Evolutionary conservation across 2,797 vertebrate genomes (phyloP).

Genomic region (Pterois miles): DNA sequence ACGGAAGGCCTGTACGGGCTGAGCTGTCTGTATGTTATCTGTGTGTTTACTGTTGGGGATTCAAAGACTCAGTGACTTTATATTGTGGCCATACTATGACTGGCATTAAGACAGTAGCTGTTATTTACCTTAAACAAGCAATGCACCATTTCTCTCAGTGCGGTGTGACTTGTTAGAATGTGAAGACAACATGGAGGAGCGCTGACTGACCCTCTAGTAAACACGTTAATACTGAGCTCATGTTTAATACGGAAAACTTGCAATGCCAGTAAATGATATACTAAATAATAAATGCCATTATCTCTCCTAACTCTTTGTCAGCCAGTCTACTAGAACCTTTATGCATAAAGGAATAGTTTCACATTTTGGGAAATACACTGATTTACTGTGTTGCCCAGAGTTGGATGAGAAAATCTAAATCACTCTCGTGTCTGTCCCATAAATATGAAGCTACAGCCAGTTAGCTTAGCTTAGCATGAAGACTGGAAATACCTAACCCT

Average conservation of each 20-base stretch:
- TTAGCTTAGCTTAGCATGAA: too few species aligned
- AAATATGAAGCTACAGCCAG: too few species aligned
- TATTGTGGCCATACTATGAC: not conserved
- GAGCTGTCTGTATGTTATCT: not conserved
- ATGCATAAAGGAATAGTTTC: not conserved
- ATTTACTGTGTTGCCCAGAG: too few species aligned
- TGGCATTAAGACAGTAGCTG: not conserved
- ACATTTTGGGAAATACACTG: not conserved
- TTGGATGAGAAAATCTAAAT: too few species aligned
- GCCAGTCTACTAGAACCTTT: not conserved
- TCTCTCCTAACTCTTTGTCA: not conserved
- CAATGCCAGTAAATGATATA: not conserved
- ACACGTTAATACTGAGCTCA: not conserved
- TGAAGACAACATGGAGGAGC: conserved; percentile 1
- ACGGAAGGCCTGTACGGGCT: not conserved
- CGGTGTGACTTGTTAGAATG: not conserved
- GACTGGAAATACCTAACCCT: too few species aligned
- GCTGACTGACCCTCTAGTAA: not conserved
- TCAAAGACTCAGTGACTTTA: not conserved
- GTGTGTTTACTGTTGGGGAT: not conserved
- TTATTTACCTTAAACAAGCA: not conserved
- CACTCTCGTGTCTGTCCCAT: too few species aligned
- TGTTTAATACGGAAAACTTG: not conserved
- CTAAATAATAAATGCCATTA: not conserved
- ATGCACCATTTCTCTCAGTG: not conserved